Percentiles rank a stretch among this genome's conserved stretches.
Conservation (phyloP, 2,888 invertebrate species). For the Myopa tessellatipennis region DNA sequence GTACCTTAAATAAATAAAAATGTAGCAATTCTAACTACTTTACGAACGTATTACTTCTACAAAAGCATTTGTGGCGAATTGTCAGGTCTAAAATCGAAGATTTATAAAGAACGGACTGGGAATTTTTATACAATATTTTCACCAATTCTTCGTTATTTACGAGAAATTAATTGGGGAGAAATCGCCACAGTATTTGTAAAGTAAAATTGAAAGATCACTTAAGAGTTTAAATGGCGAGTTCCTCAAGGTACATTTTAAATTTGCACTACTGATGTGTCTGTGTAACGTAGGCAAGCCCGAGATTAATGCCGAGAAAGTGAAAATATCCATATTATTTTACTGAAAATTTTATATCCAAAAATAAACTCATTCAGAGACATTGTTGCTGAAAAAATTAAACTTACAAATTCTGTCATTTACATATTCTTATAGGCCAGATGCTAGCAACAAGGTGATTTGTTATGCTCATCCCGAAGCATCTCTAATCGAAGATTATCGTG, state of each 20-base stretch:
- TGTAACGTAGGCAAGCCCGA: background rate
- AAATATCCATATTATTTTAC: constrained; percentile 12
- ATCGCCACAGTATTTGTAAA: background rate
- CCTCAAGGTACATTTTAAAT: constrained; percentile 48
- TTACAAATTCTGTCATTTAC: background rate
- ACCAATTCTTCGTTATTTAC: no score
- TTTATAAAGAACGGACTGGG: no score
- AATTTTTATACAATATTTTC: no score
- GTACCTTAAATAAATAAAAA: no score
- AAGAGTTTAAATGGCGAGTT: constrained; percentile 50
- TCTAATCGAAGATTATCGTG: constrained; percentile 95
- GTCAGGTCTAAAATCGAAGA: no score
- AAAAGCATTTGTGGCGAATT: no score
- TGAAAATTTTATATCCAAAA: background rate
- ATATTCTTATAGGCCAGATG: constrained; percentile 70
- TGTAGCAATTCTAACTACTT: no score
- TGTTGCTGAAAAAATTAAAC: background rate
- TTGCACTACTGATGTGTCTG: background rate
- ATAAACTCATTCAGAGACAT: background rate
- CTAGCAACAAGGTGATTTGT: constrained; percentile 85
- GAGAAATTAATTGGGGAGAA: no score
- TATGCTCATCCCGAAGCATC: constrained; percentile 95
- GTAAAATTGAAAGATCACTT: background rate
- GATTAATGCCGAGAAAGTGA: constrained; percentile 13
- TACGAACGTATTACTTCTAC: no score